Conservation (phyloP, 2,888 invertebrate species). For the Limnephilus rhombicus region DNA sequence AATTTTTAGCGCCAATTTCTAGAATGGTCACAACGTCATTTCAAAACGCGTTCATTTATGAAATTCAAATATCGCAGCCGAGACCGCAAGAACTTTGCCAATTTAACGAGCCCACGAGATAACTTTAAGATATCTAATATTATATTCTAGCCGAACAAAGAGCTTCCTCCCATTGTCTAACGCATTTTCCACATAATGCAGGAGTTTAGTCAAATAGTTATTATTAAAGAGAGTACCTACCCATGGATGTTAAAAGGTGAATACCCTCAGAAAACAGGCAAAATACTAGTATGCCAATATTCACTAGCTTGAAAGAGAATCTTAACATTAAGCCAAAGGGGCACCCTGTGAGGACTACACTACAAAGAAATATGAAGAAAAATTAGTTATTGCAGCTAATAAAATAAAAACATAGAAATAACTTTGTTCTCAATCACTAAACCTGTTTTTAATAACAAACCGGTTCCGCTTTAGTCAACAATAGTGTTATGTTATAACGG, state of each 20-base stretch:
- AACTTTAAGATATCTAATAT: slow-evolving; percentile 44
- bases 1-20: neutral
- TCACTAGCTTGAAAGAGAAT: no score
- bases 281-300: no score
- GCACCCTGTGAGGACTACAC: no score
- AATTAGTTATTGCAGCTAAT: no score
- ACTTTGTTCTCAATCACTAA: no score
- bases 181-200: slow-evolving; percentile 10
- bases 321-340: no score
- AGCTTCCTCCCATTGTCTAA: slow-evolving; percentile 57
- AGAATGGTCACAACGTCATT: neutral
- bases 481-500: no score
- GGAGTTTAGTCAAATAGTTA: slow-evolving; percentile 15
- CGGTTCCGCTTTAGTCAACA: no score
- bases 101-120: slow-evolving; percentile 57
- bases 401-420: no score
- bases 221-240: neutral
- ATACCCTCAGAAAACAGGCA: neutral
- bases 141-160: slow-evolving; percentile 53
- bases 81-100: slow-evolving; percentile 57
- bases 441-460: no score
- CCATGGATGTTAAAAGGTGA: neutral
- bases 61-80: slow-evolving; percentile 12
- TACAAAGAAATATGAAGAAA: no score
- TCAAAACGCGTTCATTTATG: slow-evolving; percentile 12